A percentile compares a stretch with the other conserved stretches of the same genome.
These are phyloP conservation scores for Zaprionus ornatus DNA, from an alignment of 1,140 invertebrate genomes.

Conservation along the genomic window DNA sequence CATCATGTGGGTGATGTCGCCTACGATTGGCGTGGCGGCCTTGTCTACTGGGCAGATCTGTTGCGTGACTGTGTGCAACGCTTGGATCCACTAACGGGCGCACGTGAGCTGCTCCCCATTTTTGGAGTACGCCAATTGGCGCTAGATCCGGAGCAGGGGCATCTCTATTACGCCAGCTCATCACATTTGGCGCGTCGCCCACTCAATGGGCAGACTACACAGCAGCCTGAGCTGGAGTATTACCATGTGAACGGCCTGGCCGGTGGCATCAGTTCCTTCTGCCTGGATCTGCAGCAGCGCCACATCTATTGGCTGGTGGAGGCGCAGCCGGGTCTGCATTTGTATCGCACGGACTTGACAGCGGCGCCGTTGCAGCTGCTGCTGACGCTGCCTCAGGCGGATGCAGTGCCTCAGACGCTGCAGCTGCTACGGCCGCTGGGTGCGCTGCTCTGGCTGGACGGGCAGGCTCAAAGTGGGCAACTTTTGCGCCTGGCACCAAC, in stretches of 20 bases:
- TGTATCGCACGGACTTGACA: conserved; percentile 37
- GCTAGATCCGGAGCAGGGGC: conserved; percentile 92
- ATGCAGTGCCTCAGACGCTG: conserved; percentile 42
- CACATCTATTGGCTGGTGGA: conserved; percentile 91
- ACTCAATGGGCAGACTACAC: conserved; percentile 88
- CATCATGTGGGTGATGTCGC: conserved; percentile 89
- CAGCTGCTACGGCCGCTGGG: conserved; percentile 38
- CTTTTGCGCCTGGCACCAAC: conserved; percentile 26
- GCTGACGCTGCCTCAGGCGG: not conserved
- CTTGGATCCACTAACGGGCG: conserved; percentile 57
- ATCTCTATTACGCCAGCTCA: conserved; percentile 94
- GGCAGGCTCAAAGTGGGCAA: conserved; percentile 4
- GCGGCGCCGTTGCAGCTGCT: conserved; percentile 19
- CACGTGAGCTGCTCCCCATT: conserved; percentile 57
- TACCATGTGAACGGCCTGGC: conserved; percentile 59
- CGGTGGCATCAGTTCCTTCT: conserved; percentile 89
- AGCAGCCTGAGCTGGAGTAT: conserved; percentile 52
- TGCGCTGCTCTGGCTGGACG: conserved; percentile 52
- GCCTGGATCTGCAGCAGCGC: conserved; percentile 90
- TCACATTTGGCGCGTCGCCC: conserved; percentile 91
- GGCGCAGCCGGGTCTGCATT: conserved; percentile 86
- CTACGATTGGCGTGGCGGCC: conserved; percentile 94
- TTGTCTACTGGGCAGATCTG: conserved; percentile 92
- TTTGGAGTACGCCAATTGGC: conserved; percentile 88
- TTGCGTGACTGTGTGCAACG: conserved; percentile 59